phyloP scores from a whole-genome alignment of 2,113 vertebrate species.

The Psittacus erithacus region DNA sequence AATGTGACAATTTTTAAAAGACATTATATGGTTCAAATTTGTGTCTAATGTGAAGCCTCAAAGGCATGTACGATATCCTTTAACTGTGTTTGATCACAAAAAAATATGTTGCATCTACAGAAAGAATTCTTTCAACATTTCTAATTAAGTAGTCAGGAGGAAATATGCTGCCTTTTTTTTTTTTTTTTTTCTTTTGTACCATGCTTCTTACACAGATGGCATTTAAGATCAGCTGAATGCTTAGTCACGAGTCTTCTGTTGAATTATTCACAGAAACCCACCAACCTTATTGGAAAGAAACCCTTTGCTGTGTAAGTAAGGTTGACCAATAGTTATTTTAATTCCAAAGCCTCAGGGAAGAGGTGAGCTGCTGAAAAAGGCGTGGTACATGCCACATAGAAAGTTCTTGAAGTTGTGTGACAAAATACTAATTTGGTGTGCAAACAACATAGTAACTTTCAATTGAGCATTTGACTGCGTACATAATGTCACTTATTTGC shows the following conservation, averaged over 20 bases:
- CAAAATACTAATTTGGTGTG: background rate
- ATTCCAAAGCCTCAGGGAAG: background rate
- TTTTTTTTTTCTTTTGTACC: background rate
- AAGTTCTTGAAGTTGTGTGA: background rate
- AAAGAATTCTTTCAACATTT: background rate
- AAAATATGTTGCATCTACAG: background rate
- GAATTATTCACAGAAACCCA: background rate
- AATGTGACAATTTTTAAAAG: background rate
- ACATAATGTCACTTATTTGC: background rate
- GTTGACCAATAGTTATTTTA: background rate
- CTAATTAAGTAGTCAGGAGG: background rate
- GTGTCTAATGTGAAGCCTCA: background rate
- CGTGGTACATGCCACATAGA: background rate
- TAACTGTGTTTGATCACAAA: background rate
- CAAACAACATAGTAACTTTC: background rate
- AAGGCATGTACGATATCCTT: background rate
- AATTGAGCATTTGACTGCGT: background rate
- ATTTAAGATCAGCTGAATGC: background rate
- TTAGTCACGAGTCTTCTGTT: background rate
- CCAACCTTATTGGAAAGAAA: background rate
- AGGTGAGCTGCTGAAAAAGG: background rate
- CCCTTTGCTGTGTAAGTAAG: background rate
- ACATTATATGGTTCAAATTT: background rate
- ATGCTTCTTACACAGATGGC: background rate
- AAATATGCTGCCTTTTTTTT: background rate